phyloP scores from a whole-genome alignment of 1,140 invertebrate genomes.

The Pseudobourletiella spinata region DNA sequence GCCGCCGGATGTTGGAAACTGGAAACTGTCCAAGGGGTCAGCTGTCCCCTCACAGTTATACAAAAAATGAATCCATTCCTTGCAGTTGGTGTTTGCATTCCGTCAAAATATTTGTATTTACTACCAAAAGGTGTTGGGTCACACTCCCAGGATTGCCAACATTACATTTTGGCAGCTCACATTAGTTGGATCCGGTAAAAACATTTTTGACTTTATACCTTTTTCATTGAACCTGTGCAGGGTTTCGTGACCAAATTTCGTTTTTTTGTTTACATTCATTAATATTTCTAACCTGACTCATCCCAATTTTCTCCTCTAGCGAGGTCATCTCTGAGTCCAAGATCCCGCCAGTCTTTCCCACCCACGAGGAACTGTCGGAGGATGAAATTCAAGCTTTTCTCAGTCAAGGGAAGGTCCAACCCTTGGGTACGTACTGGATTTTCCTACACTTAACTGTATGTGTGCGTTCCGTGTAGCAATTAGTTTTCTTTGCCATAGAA shows the following conservation, averaged over 20 bases:
- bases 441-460: conserved; percentile 51
- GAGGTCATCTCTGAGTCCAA: conserved; percentile 42
- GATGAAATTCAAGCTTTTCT: conserved; percentile 48
- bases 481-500: not conserved
- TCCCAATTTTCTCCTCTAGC: not conserved
- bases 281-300: not conserved
- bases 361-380: conserved; percentile 39
- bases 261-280: not conserved
- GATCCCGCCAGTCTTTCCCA: conserved; percentile 43
- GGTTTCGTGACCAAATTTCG: not conserved
- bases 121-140: not conserved
- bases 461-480: conserved; percentile 5
- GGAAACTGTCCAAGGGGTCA: too few relatives aligned
- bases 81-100: not conserved
- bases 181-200: conserved; percentile 54
- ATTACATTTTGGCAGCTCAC: conserved; percentile 54
- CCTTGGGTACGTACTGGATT: conserved; percentile 49
- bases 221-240: too few relatives aligned
- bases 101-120: not conserved
- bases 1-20: too few relatives aligned
- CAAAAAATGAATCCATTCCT: conserved; percentile 5
- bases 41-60: too few relatives aligned
- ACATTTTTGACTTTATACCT: not conserved
- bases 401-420: conserved; percentile 45
- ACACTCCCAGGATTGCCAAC: conserved; percentile 40